These are phyloP conservation scores for Electrona antarctica DNA, from an alignment of 2,113 vertebrate genomes.

Conservation along the genomic window DNA sequence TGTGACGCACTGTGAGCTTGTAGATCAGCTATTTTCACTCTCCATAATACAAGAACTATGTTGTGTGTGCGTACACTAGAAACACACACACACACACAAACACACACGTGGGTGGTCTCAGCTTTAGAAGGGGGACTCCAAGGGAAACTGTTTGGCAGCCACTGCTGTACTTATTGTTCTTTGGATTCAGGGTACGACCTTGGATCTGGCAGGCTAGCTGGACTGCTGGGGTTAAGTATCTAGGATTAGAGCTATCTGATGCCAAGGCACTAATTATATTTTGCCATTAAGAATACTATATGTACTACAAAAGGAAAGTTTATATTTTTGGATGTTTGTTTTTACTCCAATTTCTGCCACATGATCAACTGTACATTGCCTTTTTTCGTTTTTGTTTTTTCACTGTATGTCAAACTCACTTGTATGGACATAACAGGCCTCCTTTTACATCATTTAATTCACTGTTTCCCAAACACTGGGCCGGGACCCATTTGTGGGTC, in stretches of 20 bases:
- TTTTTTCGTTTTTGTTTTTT: conserved; percentile 16
- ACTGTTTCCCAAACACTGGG: no score
- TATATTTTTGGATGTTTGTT: conserved; percentile 12
- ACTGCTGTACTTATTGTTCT: conserved; percentile 20
- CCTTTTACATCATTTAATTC: conserved; percentile 14
- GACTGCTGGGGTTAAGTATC: conserved; percentile 28
- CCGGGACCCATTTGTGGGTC: no score
- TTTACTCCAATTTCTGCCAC: conserved; percentile 33
- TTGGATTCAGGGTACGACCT: conserved; percentile 16
- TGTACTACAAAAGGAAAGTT: conserved; percentile 5
- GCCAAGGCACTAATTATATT: conserved; percentile 37
- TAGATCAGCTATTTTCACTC: no score
- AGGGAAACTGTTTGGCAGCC: no score
- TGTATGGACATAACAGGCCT: conserved; percentile 39
- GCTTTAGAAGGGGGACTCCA: no score
- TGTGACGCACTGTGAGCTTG: no score
- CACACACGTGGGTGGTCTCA: no score
- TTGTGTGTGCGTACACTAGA: no score
- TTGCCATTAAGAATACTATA: conserved; percentile 20
- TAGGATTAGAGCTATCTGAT: conserved; percentile 38
- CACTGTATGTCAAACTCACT: conserved; percentile 42
- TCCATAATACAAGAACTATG: no score
- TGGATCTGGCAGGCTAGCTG: conserved; percentile 13
- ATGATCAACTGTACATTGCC: conserved; percentile 43
- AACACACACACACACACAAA: no score